phyloP scores from a whole-genome alignment of 2,113 vertebrate species.

The Scartelaos histophorus region DNA sequence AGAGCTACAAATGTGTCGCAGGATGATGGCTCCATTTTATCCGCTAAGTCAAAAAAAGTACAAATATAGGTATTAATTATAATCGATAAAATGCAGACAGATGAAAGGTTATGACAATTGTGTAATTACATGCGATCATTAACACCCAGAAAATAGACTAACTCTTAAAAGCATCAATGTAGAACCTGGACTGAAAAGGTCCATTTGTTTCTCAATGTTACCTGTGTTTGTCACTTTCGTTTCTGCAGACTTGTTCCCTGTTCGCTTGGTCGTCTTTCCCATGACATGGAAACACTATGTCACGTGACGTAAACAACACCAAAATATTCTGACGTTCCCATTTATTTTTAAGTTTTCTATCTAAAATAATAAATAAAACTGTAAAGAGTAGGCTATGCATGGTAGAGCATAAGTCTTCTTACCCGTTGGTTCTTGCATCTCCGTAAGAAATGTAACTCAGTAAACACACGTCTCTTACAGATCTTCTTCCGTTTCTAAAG shows the following conservation, averaged over 20 bases:
- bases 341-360: no score
- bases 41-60: not conserved
- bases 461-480: no score
- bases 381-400: no score
- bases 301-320: not conserved
- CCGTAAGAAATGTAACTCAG: no score
- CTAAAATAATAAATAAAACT: no score
- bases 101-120: not conserved
- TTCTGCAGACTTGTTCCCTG: constrained; percentile 10
- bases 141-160: not conserved
- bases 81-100: no score
- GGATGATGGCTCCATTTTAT: constrained; percentile 78
- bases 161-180: not conserved
- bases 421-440: no score
- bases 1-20: constrained; percentile 96
- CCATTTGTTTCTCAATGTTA: not conserved
- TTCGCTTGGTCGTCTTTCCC: not conserved
- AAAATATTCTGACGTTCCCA: no score
- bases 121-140: not conserved
- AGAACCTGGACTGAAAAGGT: not conserved
- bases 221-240: constrained; percentile 21
- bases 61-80: no score
- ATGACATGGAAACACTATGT: constrained; percentile 32
- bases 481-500: no score
- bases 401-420: no score